These are phyloP conservation scores for Heliothis peltigera DNA, from an alignment of 2,888 invertebrate species.

Conservation along the genomic window DNA sequence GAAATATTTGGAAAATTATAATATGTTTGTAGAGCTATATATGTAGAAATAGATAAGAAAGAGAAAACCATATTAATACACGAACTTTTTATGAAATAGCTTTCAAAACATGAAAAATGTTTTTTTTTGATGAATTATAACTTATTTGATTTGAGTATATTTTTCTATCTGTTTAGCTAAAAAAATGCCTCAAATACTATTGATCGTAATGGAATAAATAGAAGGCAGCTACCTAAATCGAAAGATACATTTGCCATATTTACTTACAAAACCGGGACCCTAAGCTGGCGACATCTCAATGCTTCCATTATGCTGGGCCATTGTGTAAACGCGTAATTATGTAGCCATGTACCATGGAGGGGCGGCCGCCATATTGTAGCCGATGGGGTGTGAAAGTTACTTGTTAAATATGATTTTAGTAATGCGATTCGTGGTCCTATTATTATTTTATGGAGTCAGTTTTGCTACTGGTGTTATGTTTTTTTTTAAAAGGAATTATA, in stretches of 20 bases:
- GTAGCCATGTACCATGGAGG: conserved; percentile 68
- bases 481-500: conserved; percentile 29
- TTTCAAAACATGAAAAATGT: too few species aligned
- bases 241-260: conserved; percentile 48
- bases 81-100: too few species aligned
- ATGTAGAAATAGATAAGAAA: too few species aligned
- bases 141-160: too few species aligned
- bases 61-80: too few species aligned
- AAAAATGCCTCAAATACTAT: not conserved
- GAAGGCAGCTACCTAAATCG: conserved; percentile 3
- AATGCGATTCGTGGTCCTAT: conserved; percentile 69
- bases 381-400: conserved; percentile 73
- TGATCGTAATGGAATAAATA: not conserved
- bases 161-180: not conserved
- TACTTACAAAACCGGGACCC: conserved; percentile 47
- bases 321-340: conserved; percentile 75
- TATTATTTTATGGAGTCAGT: conserved; percentile 55
- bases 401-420: conserved; percentile 76
- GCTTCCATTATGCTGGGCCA: conserved; percentile 65
- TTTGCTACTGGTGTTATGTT: conserved; percentile 29
- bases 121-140: too few species aligned
- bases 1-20: conserved; percentile 8
- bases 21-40: too few species aligned
- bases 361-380: conserved; percentile 64
- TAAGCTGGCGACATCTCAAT: conserved; percentile 53